Evolutionary conservation across 2,888 invertebrate species (phyloP).

Genomic region (Dasysyrphus albostriatus): DNA sequence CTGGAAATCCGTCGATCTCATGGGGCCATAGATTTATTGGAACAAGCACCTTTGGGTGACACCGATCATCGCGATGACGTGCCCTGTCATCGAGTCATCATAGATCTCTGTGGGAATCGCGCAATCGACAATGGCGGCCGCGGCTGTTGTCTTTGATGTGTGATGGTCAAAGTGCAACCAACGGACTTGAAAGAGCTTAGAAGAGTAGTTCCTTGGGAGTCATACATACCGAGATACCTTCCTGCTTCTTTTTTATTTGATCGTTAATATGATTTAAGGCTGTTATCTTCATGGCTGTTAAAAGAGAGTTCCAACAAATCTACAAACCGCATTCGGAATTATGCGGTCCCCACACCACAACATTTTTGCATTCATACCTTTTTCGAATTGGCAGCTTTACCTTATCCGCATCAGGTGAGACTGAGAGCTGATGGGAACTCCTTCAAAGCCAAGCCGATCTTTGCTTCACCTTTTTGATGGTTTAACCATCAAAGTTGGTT

Average conservation of each 20-base stretch:
- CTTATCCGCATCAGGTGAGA: neutral
- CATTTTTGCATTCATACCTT: conserved; percentile 44
- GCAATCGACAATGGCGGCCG: neutral
- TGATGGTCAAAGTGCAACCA: conserved; percentile 25
- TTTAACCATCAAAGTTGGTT: conserved; percentile 67
- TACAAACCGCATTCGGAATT: conserved; percentile 66
- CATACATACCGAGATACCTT: neutral
- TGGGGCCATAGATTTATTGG: conserved; percentile 71
- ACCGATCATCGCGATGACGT: conserved; percentile 72
- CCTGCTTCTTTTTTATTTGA: conserved; percentile 46
- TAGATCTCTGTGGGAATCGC: conserved; percentile 62
- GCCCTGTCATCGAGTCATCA: conserved; percentile 72
- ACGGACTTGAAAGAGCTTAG: conserved; percentile 21
- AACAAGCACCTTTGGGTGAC: conserved; percentile 72
- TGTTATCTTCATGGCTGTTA: conserved; percentile 19
- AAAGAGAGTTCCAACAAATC: conserved; percentile 29
- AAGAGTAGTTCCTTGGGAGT: conserved; percentile 27
- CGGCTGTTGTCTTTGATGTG: conserved; percentile 49
- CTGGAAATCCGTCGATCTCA: conserved; percentile 46
- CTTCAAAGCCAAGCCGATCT: conserved; percentile 59
- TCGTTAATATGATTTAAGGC: conserved; percentile 74
- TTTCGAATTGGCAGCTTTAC: conserved; percentile 11
- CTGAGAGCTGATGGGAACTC: neutral
- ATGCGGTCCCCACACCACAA: conserved; percentile 45
- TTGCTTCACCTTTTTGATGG: conserved; percentile 17